Conservation (phyloP, 2,797 vertebrate genomes). For the Eulemur mongoz region DNA sequence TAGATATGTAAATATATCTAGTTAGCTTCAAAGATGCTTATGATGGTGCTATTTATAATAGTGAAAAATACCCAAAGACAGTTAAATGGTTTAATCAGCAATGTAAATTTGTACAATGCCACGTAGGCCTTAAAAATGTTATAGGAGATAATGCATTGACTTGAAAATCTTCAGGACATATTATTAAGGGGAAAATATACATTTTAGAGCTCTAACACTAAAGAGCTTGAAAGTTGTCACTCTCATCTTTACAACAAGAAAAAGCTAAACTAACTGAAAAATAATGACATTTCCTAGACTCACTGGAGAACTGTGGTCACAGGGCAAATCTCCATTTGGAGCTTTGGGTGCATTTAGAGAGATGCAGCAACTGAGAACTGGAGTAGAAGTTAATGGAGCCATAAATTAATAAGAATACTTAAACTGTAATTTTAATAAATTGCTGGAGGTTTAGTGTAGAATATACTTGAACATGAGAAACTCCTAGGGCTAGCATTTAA, state of each 20-base stretch:
- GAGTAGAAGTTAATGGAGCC: background rate
- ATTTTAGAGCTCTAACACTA: background rate
- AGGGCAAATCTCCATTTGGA: background rate
- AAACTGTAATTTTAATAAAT: background rate
- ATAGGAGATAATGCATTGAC: background rate
- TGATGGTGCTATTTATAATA: background rate
- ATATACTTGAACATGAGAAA: background rate
- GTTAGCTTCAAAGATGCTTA: background rate
- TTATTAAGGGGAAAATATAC: background rate
- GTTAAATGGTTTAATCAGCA: background rate
- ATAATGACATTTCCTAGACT: background rate
- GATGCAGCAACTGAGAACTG: background rate
- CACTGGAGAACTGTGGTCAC: background rate
- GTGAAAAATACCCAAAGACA: background rate
- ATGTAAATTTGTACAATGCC: background rate
- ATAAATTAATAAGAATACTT: background rate
- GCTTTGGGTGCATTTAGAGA: background rate
- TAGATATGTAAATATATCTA: background rate
- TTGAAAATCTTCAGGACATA: background rate
- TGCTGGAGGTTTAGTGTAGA: background rate
- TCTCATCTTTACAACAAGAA: background rate
- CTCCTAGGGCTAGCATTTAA: background rate
- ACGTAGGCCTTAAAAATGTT: background rate
- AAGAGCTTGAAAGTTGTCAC: background rate
- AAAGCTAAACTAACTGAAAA: background rate